Base-by-base conservation (phyloP, 2,888 invertebrate genomes). In the Furcula furcula region DNA sequence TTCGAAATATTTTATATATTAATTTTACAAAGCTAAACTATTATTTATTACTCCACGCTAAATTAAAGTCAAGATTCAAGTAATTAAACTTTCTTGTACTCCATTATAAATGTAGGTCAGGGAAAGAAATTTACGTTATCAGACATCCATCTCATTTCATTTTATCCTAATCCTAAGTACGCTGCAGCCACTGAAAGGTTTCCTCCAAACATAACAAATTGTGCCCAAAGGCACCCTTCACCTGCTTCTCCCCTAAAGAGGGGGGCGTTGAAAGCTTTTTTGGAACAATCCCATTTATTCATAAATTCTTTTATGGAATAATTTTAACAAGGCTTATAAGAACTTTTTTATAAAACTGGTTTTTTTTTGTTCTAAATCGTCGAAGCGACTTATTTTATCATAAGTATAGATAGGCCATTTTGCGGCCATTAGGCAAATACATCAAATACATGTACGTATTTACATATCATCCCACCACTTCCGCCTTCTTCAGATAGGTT, bases 271-370 rank as follows among this genome's bases (percentile, higher is more conserved):
- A 37, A 39, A 30, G 22, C 35, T 30, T 36, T 38, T 14, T 19
- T 26, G 28, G 40, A 34, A 45, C 39, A 46, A 42, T 42, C 37
- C 35, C 36, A 36, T 21, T 23, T 23, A 23, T 23, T 23, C 10
- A 23, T 23, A 11, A 23, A 11, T 4, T 23, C 11, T 12, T 11
- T 23, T 11, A 23, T 12, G 10, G 1, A 23, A 23, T 23, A 23
- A 23, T 5, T 20, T 20, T 20, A 23, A 11, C 4, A 10, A 23
- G 10, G 10, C 23, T 23, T 23, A n/a, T 11, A 11, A 11, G 11
- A 11, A 23, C 2, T 4, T 11, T 1, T 6, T 7, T 18, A 18
- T 18, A 6, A 18, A 2, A 18, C 7, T 6, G 18, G 1, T 3
- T 2, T 5, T 2, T 7, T 4, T 18, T 18, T 7, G 2, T 18